Base-by-base conservation (phyloP, 2,797 vertebrate species). In the Gallirallus australis region DNA sequence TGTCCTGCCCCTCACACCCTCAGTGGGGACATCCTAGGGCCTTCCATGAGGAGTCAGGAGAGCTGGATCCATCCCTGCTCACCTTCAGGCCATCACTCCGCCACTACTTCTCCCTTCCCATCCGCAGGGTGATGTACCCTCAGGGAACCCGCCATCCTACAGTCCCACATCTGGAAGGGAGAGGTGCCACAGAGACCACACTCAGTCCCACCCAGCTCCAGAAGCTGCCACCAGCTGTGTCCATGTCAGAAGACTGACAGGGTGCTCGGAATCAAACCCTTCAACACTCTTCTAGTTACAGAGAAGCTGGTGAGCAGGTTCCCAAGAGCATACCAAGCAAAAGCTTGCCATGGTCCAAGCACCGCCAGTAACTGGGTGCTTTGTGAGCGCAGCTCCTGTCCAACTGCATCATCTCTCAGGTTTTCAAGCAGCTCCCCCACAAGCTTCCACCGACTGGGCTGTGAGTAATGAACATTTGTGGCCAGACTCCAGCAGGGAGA, bases 1-100 rank as follows among this genome's bases (percentile, higher is more conserved):
- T 64, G 35, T 52, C 72, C 52, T 70, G 35, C 1, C 1, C 20
- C 9, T 15, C 0, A 1, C 7, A 13, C 1, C 8, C 40, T 53
- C 75, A 28, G 27, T 2, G 21, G n/a, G 47, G 50, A 61, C 1
- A 1, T 3, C 25, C 10, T 3, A 2, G 52, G 12, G 23, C 21
- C 12, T 25, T 47, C 45, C 30, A 2, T 0, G 0, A 16, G 17
- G 37, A 81, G 20, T 27, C 39, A 15, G 56, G 19, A 72, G 54
- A 73, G 30, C 15, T 59, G 59, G 40, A 78, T 70, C 37, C 48
- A 56, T 17, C 9, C 39, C 68, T 28, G 31, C 25, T 40, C 59
- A 83, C 79, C 76, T 53, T 47, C 61, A 69, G 28, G 7, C 3
- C 1, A n/a, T 15, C 40, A 30, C 42, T 70, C 5, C 21, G 6